phyloP scores from a whole-genome alignment of 2,888 invertebrate genomes.

The Pandemis cinnamomeana region DNA sequence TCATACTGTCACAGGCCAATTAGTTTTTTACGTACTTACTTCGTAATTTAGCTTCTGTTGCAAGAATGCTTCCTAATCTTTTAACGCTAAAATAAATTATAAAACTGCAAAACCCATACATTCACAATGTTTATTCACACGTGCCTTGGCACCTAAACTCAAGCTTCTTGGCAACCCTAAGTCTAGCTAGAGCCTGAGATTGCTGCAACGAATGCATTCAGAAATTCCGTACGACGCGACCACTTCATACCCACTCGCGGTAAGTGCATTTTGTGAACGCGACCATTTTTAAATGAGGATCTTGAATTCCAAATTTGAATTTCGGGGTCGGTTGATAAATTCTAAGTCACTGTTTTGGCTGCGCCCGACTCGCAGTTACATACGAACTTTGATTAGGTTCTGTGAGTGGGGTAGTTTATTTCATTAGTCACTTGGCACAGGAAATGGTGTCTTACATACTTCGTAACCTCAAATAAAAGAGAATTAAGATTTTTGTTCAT shows the following conservation, averaged over 20 bases:
- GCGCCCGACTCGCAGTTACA: not conserved
- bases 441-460: not conserved
- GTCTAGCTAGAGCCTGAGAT: slow-evolving; percentile 58
- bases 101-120: not conserved
- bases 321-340: slow-evolving; percentile 28
- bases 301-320: slow-evolving; percentile 41
- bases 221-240: slow-evolving; percentile 53
- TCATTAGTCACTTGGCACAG: not conserved
- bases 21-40: no score
- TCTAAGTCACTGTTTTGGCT: slow-evolving; percentile 12
- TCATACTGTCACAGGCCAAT: no score
- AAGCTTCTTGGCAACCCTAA: slow-evolving; percentile 35
- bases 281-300: slow-evolving; percentile 45
- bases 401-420: not conserved
- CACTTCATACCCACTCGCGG: slow-evolving; percentile 53
- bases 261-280: slow-evolving; percentile 51
- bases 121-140: slow-evolving; percentile 11
- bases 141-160: slow-evolving; percentile 6
- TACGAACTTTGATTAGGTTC: slow-evolving; percentile 1
- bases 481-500: no score
- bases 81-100: not conserved
- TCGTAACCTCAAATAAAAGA: not conserved
- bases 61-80: no score
- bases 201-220: slow-evolving; percentile 65
- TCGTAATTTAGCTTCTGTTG: no score